These are phyloP conservation scores for Hypotaenidia philippensis DNA, from an alignment of 2,797 vertebrate species.

Conservation along the genomic window DNA sequence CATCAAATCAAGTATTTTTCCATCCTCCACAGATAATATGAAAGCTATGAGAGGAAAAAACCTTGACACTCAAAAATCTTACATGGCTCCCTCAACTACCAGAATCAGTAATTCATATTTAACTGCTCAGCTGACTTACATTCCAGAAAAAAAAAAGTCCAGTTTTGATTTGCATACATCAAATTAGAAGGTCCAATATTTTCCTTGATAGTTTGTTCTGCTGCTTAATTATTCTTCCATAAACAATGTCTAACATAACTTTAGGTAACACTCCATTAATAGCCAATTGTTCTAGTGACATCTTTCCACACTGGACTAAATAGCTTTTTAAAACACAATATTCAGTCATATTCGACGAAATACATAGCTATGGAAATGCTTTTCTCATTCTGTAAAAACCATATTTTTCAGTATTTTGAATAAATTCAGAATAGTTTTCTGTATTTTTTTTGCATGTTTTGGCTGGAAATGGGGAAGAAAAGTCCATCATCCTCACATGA, in stretches of 20 bases:
- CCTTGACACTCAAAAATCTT: not conserved
- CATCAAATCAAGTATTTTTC: not conserved
- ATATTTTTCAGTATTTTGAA: not conserved
- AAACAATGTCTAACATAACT: not conserved
- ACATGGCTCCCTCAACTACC: not conserved
- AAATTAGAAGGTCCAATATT: not conserved
- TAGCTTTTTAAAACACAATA: not conserved
- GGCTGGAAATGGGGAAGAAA: not conserved
- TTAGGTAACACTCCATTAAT: not conserved
- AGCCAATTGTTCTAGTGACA: not conserved
- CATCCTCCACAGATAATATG: not conserved
- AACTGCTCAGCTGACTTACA: not conserved
- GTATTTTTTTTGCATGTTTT: not conserved
- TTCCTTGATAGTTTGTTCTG: not conserved
- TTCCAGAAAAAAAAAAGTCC: not conserved
- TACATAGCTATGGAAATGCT: accelerated
- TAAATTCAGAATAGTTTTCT: not conserved
- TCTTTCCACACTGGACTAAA: not conserved
- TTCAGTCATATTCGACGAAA: not conserved
- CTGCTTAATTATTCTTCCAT: not conserved
- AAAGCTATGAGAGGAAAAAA: not conserved
- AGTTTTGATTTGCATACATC: not conserved
- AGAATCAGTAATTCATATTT: not conserved
- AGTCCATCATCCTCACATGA: not conserved
- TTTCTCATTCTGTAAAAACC: not conserved